These are phyloP conservation scores for Trematomus loennbergii DNA, from an alignment of 2,113 vertebrate species.

Conservation along the genomic window DNA sequence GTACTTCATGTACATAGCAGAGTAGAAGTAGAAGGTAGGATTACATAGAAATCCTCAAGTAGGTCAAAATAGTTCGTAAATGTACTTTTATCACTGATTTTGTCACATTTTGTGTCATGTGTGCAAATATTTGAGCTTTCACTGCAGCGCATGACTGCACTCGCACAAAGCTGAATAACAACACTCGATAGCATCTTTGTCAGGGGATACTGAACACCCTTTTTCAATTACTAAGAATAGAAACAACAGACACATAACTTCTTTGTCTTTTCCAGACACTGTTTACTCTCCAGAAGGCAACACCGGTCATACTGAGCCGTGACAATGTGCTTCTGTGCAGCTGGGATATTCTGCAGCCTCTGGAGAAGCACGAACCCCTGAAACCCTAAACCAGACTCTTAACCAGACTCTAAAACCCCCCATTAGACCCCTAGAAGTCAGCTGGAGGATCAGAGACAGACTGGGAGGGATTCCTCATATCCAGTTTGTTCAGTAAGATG, in stretches of 20 bases:
- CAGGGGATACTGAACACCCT: conserved; percentile 8
- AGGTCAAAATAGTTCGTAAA: too few relatives aligned
- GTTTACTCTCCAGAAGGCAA: conserved; percentile 21
- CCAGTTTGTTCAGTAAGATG: not conserved
- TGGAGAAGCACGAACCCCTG: conserved; percentile 37
- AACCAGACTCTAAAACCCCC: conserved; percentile 1
- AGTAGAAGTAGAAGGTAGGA: too few relatives aligned
- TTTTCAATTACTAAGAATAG: conserved; percentile 4
- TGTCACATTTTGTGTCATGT: not conserved
- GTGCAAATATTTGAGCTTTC: not conserved
- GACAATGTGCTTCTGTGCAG: conserved; percentile 37
- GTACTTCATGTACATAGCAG: too few relatives aligned
- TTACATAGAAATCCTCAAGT: too few relatives aligned
- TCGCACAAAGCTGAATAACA: not conserved
- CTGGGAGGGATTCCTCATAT: not conserved
- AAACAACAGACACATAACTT: conserved; percentile 22
- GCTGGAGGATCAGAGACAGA: not conserved
- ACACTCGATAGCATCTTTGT: not conserved
- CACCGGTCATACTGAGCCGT: conserved; percentile 9
- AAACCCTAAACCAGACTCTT: conserved; percentile 52
- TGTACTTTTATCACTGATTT: too few relatives aligned
- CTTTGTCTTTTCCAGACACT: conserved; percentile 17
- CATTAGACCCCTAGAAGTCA: not conserved
- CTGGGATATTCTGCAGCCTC: conserved; percentile 12
- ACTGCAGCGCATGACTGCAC: not conserved